Percentiles rank a stretch among this genome's conserved stretches.
Evolutionary conservation across 1,140 invertebrate genomes (phyloP).

Genomic region (Muscidifurax raptorellus): DNA sequence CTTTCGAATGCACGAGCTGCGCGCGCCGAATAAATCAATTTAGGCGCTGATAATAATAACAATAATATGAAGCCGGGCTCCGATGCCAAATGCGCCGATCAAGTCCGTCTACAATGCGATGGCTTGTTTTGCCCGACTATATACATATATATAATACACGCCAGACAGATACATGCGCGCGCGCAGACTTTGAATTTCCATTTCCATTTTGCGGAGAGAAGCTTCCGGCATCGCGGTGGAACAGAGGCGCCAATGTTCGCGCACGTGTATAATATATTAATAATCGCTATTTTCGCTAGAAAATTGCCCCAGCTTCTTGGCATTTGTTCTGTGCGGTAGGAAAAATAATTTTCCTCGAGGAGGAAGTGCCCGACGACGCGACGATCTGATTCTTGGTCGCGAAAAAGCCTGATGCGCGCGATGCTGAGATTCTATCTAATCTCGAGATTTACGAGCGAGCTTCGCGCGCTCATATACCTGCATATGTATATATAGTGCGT

Average conservation of each 20-base stretch:
- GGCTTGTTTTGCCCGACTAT: constrained; percentile 1
- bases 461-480: too few relatives aligned
- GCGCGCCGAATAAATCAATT: constrained; percentile 17
- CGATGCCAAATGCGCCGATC: neutral
- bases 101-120: neutral
- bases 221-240: neutral
- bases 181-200: neutral
- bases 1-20: neutral
- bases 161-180: neutral
- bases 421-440: neutral
- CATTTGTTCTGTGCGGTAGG: neutral
- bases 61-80: neutral
- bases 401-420: neutral
- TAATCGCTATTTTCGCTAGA: constrained; percentile 2
- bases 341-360: neutral
- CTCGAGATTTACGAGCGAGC: neutral
- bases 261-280: neutral
- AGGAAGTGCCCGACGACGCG: neutral
- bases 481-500: neutral
- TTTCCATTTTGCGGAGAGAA: neutral
- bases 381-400: neutral
- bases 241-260: constrained; percentile 3
- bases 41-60: constrained; percentile 13
- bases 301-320: neutral
- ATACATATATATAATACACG: neutral